A percentile compares a stretch with the other conserved stretches of the same genome.
Evolutionary conservation across 2,888 invertebrate genomes (phyloP).

Genomic region (Standfussiana lucernea): DNA sequence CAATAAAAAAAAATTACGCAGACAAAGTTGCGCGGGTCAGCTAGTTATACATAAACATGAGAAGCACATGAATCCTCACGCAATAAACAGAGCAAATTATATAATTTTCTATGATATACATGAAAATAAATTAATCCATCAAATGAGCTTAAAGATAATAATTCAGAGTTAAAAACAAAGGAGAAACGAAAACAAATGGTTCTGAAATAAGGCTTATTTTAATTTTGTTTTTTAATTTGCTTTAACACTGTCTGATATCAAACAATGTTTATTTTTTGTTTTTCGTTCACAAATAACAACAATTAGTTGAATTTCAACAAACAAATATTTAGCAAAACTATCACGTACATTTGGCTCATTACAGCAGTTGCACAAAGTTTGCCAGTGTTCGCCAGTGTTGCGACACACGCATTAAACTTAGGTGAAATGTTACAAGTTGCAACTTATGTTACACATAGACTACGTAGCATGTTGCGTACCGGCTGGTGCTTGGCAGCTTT

Average conservation of each 20-base stretch:
- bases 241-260: neutral
- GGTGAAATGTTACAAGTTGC: conserved; percentile 57
- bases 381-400: conserved; percentile 18
- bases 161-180: conserved; percentile 16
- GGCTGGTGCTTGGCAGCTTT: conserved; percentile 32
- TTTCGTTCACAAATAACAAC: conserved; percentile 25
- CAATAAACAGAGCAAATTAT: conserved; percentile 19
- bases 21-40: no score
- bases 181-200: conserved; percentile 14
- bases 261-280: conserved; percentile 8
- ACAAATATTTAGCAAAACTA: conserved; percentile 44
- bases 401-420: conserved; percentile 60
- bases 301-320: conserved; percentile 20
- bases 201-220: conserved; percentile 9
- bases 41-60: neutral
- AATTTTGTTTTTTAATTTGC: conserved; percentile 12
- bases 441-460: conserved; percentile 53
- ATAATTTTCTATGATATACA: conserved; percentile 5
- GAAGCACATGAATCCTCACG: no score
- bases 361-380: conserved; percentile 51
- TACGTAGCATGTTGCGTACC: conserved; percentile 45
- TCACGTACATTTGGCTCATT: conserved; percentile 53
- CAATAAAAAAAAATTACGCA: no score
- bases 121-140: conserved; percentile 21
- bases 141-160: conserved; percentile 8